Percentiles rank a stretch among this genome's conserved stretches.
phyloP scores from a whole-genome alignment of 2,888 invertebrate species.

The Platycnemis pennipes region DNA sequence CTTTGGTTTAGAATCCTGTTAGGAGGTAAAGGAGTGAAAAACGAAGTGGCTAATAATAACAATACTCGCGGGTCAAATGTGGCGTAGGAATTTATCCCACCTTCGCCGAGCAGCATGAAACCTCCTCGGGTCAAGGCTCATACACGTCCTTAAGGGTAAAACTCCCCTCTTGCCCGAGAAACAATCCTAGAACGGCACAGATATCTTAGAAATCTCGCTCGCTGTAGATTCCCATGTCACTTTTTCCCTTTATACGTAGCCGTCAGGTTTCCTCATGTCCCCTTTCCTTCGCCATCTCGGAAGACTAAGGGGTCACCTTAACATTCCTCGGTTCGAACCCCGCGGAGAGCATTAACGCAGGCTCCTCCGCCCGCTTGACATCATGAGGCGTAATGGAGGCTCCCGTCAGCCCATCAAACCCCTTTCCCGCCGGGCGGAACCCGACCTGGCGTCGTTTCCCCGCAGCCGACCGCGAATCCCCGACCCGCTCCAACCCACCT shows the following conservation, averaged over 20 bases:
- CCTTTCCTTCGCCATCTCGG: neutral
- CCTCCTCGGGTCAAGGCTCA: neutral
- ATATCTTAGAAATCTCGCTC: neutral
- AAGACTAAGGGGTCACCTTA: neutral
- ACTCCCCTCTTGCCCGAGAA: neutral
- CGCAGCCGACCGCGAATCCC: neutral
- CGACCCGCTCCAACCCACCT: neutral
- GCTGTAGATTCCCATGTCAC: neutral
- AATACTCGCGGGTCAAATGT: no score
- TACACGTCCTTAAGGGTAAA: neutral
- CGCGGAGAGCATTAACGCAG: neutral
- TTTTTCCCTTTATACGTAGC: neutral
- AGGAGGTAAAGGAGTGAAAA: no score
- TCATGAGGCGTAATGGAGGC: constrained; percentile 29
- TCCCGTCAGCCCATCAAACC: constrained; percentile 16
- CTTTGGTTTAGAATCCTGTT: no score
- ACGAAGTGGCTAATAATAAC: no score
- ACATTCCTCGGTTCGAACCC: neutral
- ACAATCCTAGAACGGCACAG: neutral
- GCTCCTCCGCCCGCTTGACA: neutral
- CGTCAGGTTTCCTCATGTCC: neutral
- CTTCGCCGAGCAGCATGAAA: neutral
- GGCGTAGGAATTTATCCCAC: neutral
- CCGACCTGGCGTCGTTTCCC: neutral
- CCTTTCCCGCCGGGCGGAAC: neutral